phyloP scores from a whole-genome alignment of 2,113 vertebrate species.

The Coracopsis vasa region DNA sequence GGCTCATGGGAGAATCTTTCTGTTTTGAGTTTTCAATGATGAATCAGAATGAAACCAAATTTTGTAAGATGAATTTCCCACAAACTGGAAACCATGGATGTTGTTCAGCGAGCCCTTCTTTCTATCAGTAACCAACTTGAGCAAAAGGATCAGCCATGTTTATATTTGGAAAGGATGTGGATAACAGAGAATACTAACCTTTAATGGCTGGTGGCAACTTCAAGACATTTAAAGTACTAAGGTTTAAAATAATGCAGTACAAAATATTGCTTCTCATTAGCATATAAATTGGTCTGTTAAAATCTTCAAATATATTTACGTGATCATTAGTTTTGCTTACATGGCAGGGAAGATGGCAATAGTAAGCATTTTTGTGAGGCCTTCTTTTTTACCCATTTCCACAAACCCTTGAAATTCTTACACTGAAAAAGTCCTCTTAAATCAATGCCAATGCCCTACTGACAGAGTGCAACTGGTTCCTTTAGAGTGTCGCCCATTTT shows the following conservation, averaged over 20 bases:
- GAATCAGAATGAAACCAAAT: conserved; percentile 6
- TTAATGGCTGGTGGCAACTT: not conserved
- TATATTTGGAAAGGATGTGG: not conserved
- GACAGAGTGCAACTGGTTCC: not conserved
- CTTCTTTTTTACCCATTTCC: not conserved
- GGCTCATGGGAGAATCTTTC: not conserved
- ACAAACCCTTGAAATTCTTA: not conserved
- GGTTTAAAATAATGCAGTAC: not conserved
- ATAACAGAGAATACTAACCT: not conserved
- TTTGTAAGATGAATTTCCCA: not conserved
- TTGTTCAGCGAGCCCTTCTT: not conserved
- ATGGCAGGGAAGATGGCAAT: not conserved
- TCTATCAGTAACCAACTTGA: not conserved
- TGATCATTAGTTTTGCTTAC: not conserved
- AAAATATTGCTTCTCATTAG: not conserved
- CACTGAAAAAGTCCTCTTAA: not conserved
- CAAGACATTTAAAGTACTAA: not conserved
- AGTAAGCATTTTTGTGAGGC: not conserved
- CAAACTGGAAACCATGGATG: not conserved
- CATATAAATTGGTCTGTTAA: not conserved
- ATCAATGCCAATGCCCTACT: not conserved
- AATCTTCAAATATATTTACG: not conserved
- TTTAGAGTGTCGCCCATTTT: not conserved
- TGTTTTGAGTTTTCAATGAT: not conserved
- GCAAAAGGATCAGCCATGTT: not conserved